Conservation (phyloP, 2,113 vertebrate species). For the Siphamia tubifer region DNA sequence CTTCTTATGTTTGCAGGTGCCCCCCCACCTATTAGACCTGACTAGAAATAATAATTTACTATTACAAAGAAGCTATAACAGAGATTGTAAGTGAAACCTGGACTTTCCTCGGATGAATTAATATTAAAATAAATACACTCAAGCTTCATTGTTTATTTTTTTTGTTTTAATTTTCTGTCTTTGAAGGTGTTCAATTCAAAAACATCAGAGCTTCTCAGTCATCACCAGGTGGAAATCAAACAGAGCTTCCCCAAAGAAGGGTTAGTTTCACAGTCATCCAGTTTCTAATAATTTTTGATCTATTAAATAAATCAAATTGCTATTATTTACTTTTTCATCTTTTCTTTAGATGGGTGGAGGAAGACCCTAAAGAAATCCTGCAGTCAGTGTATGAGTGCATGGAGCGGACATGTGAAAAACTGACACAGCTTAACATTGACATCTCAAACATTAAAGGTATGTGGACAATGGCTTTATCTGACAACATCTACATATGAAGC, state of each 20-base stretch:
- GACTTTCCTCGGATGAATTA: background rate
- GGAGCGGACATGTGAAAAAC: constrained; percentile 94
- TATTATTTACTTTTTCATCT: too few relatives aligned
- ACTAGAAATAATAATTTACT: too few relatives aligned
- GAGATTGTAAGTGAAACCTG: background rate
- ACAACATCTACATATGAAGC: background rate
- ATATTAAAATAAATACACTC: background rate
- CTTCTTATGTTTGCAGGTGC: too few relatives aligned
- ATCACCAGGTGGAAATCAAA: constrained; percentile 95
- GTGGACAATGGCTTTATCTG: background rate
- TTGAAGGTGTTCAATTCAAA: constrained; percentile 94
- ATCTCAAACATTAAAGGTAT: constrained; percentile 95
- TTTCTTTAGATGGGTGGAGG: constrained; percentile 90
- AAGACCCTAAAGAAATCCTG: constrained; percentile 94
- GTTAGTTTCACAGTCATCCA: constrained; percentile 69
- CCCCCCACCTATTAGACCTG: too few relatives aligned
- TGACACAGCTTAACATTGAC: constrained; percentile 90
- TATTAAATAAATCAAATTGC: too few relatives aligned
- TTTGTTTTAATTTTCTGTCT: background rate
- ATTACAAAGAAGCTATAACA: background rate
- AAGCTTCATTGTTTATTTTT: background rate
- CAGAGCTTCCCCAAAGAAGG: constrained; percentile 97
- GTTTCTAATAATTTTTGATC: background rate
- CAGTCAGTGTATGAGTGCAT: constrained; percentile 96
- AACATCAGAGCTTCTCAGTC: constrained; percentile 94